These are phyloP conservation scores for Bruchidius siliquastri DNA, from an alignment of 2,888 invertebrate species.

Conservation along the genomic window DNA sequence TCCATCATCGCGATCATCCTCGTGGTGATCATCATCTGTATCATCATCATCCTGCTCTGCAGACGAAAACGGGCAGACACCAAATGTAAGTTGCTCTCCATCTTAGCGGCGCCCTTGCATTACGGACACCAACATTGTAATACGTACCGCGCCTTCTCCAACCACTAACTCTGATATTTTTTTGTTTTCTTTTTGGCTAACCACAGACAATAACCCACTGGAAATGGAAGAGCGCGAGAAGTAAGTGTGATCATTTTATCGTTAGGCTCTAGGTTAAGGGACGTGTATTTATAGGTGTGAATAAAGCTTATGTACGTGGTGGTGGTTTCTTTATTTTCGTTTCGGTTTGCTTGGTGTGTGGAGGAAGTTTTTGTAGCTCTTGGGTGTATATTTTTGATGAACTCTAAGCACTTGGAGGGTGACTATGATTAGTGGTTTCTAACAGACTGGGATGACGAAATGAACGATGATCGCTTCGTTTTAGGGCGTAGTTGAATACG, in stretches of 20 bases:
- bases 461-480: too few relatives aligned
- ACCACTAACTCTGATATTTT: slow-evolving; percentile 23
- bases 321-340: slow-evolving; percentile 12
- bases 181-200: slow-evolving; percentile 44
- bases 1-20: slow-evolving; percentile 65
- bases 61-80: slow-evolving; percentile 74
- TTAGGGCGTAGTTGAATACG: too few relatives aligned
- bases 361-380: not conserved
- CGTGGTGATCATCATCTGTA: slow-evolving; percentile 78
- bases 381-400: not conserved
- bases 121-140: not conserved
- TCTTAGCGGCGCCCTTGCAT: slow-evolving; percentile 9
- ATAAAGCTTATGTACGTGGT: slow-evolving; percentile 9
- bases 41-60: slow-evolving; percentile 81
- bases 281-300: not conserved
- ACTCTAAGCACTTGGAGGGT: too few relatives aligned
- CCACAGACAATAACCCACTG: slow-evolving; percentile 73
- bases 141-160: not conserved
- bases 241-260: slow-evolving; percentile 56
- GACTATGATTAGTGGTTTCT: too few relatives aligned
- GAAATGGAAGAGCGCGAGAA: slow-evolving; percentile 81
- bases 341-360: not conserved
- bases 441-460: too few relatives aligned
- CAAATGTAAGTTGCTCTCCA: slow-evolving; percentile 66
- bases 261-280: slow-evolving; percentile 6